Evolutionary conservation across 2,113 vertebrate species (phyloP), one percentile per base, ranked within the genome.

Genomic region (Prunella himalayana): DNA sequence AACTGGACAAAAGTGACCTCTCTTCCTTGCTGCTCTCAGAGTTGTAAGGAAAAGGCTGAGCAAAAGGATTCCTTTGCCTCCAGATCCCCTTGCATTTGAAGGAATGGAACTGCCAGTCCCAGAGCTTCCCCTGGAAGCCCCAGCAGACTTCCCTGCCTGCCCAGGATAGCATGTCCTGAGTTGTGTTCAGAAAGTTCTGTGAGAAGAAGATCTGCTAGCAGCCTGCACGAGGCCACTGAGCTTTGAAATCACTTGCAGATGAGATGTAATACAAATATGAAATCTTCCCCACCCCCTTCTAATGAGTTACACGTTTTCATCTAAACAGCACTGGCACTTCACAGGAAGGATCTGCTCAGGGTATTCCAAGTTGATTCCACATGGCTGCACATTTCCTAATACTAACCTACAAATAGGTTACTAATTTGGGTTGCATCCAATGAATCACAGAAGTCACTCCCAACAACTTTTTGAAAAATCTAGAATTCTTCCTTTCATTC

Each of bases 161-260:
- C 81, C 45, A 37, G 56, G 42, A 54, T 0, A 57, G 33, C 73
- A 45, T 0, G 2, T 44, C 24, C 71, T 64, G 27, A 2, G 2
- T 0, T 33, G n/a, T 17, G 37, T 28, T 86, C 72, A 86, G 22
- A 64, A 82, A 77, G 31, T 25, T 69, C 45, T 44, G 56, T 5
- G 25, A 72, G 66, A 77, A 72, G 66, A 77, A 0, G 30, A 45
- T 64, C 75, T 82, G 30, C 73, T 28, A 71, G 77, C 44, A 78
- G 86, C 42, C 64, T 86, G 77, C 63, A 50, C 2, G 0, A 54
- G 66, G 53, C 87, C 76, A 25, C 10, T 14, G 37, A 45, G 45
- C 39, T 50, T 47, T 88, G 45, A 92, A 95, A 90, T n/a, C 57
- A 35, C 39, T 69, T 77, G 59, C 82, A 83, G 75, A 85, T 73